Base-by-base conservation (phyloP, 1,140 invertebrate genomes). In the Trachymyrmex cornetzi region DNA sequence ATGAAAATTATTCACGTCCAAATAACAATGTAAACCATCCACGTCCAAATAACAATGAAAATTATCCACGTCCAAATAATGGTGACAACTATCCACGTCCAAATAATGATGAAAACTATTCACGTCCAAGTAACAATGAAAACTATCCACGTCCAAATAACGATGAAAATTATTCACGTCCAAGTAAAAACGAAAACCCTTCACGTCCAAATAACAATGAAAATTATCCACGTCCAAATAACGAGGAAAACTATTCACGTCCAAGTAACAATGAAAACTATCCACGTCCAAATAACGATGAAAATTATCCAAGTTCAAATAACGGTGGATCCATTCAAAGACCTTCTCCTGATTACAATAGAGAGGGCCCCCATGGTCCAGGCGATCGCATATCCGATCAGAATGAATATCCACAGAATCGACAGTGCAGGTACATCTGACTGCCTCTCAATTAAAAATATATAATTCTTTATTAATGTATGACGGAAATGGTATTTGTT, bases 351-450 rank as follows among this genome's bases (percentile, higher is more conserved):
- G 14, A 69, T 69, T 12, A 69, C 22, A 5, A 69, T 3, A 69
- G 66, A 69, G 38, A 69, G 6, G 6, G 63, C 1, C 30, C 63
- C 5, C 22, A 30, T 57, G 80, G 38, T 72, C 67, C 80, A 16
- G 38, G 59, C 7, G n/a, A 59, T 72, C 66, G 34, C 38, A 14
- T 44, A 16, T 12, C 75, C 9, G 59, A 64, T 50, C 38, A 19
- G 38, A 61, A 61, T 24, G 14, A 48, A 27, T 11, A 27, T 44
- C 14, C 55, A n/a, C 53, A 82, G 9, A 75, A 14, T 74, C 55
- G 6, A 61, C 55, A 34, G 5, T 84, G 80, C 69, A 74, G 80
- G 80, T 74, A 74, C 3, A 24, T 48, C 30, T 19, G 12, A 79
- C 16, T 6, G 19, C 9, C 5, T 63, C 9, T 75, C 3, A 34